Conservation (phyloP, 1,140 invertebrate species). For the Kradibia gibbosae region DNA sequence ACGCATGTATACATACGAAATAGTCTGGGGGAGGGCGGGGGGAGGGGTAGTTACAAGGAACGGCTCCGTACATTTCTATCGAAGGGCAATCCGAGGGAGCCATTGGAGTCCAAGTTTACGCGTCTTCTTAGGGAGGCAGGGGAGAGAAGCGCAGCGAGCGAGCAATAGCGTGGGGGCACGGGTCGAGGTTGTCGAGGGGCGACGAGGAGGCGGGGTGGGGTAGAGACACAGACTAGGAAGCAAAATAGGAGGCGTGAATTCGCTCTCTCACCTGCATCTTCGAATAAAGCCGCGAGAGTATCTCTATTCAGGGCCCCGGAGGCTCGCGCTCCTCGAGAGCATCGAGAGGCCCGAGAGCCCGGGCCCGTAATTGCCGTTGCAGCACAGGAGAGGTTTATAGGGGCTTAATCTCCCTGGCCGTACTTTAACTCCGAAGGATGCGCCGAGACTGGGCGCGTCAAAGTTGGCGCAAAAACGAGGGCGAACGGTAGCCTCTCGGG, state of each 20-base stretch:
- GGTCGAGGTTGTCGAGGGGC: not conserved
- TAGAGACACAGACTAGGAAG: not conserved
- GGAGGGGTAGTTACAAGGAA: no score
- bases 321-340: no score
- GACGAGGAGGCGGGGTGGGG: not conserved
- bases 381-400: slow-evolving; percentile 16
- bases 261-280: slow-evolving; percentile 1
- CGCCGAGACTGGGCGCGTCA: no score
- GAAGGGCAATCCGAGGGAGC: no score
- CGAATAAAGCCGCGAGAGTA: not conserved
- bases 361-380: not conserved
- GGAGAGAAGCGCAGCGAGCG: not conserved
- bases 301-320: no score
- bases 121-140: not conserved
- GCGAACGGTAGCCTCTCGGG: not conserved
- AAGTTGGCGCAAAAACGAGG: no score
- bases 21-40: no score
- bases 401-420: no score
- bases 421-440: no score
- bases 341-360: not conserved
- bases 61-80: no score
- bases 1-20: no score
- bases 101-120: not conserved
- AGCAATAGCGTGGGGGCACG: not conserved
- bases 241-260: no score